Evolutionary conservation across 2,797 vertebrate species (phyloP).

Genomic region (Diplodus sargus): DNA sequence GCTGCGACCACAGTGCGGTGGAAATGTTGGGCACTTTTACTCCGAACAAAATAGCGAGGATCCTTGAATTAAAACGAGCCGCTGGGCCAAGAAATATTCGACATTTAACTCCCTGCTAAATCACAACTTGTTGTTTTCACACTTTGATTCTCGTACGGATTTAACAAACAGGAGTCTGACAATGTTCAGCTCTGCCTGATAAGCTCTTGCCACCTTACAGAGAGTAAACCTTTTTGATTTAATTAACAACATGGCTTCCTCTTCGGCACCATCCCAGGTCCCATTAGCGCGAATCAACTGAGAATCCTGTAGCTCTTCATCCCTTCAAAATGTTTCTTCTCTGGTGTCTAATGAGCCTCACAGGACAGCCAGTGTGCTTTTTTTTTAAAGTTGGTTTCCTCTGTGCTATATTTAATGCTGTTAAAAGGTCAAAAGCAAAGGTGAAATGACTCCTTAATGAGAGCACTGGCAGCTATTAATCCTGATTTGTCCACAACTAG

Average conservation of each 20-base stretch:
- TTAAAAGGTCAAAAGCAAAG: slow-evolving; percentile 33
- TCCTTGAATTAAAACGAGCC: too few species aligned
- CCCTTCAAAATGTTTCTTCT: neutral
- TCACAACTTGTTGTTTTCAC: neutral
- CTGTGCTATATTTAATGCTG: slow-evolving; percentile 8
- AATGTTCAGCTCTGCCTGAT: too few species aligned
- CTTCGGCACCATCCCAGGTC: neutral
- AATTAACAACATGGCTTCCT: neutral
- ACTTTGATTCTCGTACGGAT: too few species aligned
- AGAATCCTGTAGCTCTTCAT: neutral
- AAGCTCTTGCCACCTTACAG: neutral
- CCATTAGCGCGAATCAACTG: neutral
- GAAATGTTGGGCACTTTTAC: too few species aligned
- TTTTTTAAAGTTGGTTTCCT: neutral
- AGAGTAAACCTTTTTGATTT: neutral
- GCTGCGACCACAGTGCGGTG: too few species aligned
- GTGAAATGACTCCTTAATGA: slow-evolving; percentile 29
- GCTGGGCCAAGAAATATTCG: neutral
- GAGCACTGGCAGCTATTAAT: slow-evolving; percentile 8
- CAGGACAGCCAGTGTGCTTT: too few species aligned
- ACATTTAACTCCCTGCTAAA: neutral
- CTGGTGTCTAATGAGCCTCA: neutral
- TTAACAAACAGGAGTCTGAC: too few species aligned
- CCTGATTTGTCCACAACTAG: slow-evolving; percentile 7
- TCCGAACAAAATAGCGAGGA: too few species aligned